Conservation (phyloP, 2,113 vertebrate genomes). For the Talpa occidentalis region DNA sequence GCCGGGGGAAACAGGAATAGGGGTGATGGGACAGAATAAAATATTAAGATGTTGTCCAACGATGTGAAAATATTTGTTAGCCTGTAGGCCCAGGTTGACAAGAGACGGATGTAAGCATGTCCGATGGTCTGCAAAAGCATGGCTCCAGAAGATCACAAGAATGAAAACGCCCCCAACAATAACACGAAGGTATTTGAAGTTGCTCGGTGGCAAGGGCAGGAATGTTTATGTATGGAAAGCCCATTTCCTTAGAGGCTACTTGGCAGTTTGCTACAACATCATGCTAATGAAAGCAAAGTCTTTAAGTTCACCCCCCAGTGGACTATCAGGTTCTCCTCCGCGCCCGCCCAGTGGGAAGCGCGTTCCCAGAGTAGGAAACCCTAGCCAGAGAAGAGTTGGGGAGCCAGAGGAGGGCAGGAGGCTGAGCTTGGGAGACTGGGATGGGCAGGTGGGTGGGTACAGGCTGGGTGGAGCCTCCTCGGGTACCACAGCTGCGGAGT, state of each 20-base stretch:
- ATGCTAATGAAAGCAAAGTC: not conserved
- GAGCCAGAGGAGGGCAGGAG: not conserved
- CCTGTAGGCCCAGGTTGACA: not conserved
- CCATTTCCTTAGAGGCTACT: not conserved
- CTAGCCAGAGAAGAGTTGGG: not conserved
- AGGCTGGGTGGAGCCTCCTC: not conserved
- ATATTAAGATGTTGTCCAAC: not conserved
- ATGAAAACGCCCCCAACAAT: slow-evolving; percentile 2
- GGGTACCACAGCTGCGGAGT: not conserved
- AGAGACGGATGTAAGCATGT: slow-evolving; percentile 5
- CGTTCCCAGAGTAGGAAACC: not conserved
- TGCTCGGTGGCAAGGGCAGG: not conserved
- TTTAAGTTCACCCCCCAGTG: slow-evolving; percentile 20
- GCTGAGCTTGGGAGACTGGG: not conserved
- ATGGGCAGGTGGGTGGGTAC: not conserved
- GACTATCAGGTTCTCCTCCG: not conserved
- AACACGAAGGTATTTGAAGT: slow-evolving; percentile 32
- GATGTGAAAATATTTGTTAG: slow-evolving; percentile 36
- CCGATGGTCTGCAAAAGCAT: not conserved
- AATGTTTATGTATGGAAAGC: not conserved
- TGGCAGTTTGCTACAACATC: not conserved
- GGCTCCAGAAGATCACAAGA: slow-evolving; percentile 35
- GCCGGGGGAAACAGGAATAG: not conserved
- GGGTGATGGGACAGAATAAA: not conserved
- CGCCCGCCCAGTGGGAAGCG: not conserved